Evolutionary conservation across 2,888 invertebrate species (phyloP).

Genomic region (Horisme vitalbata): DNA sequence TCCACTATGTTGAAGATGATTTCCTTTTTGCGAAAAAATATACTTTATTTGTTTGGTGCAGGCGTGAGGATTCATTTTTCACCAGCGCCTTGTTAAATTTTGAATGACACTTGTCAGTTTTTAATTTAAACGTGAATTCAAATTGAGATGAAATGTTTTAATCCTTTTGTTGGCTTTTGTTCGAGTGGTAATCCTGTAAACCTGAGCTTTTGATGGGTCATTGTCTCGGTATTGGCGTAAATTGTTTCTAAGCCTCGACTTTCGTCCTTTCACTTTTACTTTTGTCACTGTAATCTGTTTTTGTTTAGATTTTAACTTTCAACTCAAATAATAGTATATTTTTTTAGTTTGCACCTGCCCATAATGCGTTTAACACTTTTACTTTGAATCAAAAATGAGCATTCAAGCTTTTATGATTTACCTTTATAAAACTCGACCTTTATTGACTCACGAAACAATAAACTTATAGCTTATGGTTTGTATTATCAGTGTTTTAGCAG

Average conservation of each 20-base stretch:
- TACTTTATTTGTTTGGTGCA: conserved; percentile 53
- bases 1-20: conserved; percentile 57
- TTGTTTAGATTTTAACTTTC: conserved; percentile 28
- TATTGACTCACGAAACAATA: background rate
- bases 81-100: conserved; percentile 64
- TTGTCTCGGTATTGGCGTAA: conserved; percentile 48
- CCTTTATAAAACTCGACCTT: background rate
- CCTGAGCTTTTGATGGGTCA: conserved; percentile 49
- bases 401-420: background rate
- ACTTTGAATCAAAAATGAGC: background rate
- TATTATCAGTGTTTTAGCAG: conserved; percentile 6
- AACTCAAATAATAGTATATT: conserved; percentile 1
- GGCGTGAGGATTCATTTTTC: conserved; percentile 60
- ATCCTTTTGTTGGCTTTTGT: conserved; percentile 60
- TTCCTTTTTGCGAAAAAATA: conserved; percentile 54
- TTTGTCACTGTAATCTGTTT: conserved; percentile 43
- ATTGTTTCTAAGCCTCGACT: conserved; percentile 52
- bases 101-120: conserved; percentile 67
- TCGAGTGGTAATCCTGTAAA: conserved; percentile 53
- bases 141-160: conserved; percentile 53
- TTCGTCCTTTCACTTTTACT: conserved; percentile 44
- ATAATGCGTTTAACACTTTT: background rate
- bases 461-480: background rate
- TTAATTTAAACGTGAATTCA: conserved; percentile 55
- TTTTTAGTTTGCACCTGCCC: conserved; percentile 2